Base-by-base conservation (phyloP, 2,888 invertebrate species). In the Drosophila borborema region DNA sequence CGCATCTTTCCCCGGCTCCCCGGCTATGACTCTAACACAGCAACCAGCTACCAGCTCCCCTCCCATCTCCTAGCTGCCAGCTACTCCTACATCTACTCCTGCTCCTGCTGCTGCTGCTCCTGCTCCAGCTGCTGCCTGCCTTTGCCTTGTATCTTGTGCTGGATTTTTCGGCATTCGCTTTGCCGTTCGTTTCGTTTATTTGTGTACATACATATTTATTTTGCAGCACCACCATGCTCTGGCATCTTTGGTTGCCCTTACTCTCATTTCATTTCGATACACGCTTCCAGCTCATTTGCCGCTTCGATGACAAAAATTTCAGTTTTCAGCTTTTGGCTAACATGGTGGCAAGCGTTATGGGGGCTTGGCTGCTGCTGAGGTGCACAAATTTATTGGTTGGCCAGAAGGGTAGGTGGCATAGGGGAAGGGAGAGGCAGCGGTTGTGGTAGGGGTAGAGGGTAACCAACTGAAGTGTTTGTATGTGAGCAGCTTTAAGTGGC, bases 231-330 rank as follows among this genome's bases (percentile, higher is more conserved):
- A 2, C 41, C 56, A 14, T 16, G 12, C 48, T 49, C 31, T 16
- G 14, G 18, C 43, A 23, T 12, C 48, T 20, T 28, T 28, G 5
- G 18, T n/a, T 18, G n/a, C 6, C 58, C 48, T 14, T 55, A 20
- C 14, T 18, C 58, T 18, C 58, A 6, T 56, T 53, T 63, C 76
- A 34, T 72, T 72, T 72, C 72, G 76, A 80, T 75, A 80, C 67
- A 81, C 74, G 65, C 84, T 86, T 86, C 87, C 87, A 89, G 87
- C 86, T 86, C 89, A 85, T 86, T 86, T 86, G 89, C 87, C 81
- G 87, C 89, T 89, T 86, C 84, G 77, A 84, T 86, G 87, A 86
- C 89, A 86, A 86, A 76, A 76, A 86, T 86, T 89, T 86, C 85
- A 86, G 83, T 83, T 83, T 78, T 78, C 78, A 77, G 77, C 77